phyloP scores from a whole-genome alignment of 2,888 invertebrate genomes.

The Tridacna gigas region DNA sequence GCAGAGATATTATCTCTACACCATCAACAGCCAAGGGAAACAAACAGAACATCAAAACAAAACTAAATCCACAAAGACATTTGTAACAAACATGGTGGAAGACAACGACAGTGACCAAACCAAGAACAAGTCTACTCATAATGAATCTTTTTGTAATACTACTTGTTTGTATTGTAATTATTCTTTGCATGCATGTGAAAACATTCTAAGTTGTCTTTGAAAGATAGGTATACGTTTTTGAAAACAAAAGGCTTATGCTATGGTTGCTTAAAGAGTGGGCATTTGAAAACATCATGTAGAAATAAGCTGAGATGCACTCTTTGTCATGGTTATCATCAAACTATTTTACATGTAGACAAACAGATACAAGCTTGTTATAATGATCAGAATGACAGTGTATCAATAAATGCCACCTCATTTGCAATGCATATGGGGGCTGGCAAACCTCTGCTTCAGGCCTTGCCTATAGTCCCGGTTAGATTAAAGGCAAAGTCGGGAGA shows the following conservation, averaged over 20 bases:
- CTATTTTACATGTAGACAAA: slow-evolving; percentile 39
- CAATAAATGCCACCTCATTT: background rate
- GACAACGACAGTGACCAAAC: background rate
- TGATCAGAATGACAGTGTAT: background rate
- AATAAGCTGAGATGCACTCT: slow-evolving; percentile 5
- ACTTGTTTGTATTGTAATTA: no score
- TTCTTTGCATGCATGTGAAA: no score
- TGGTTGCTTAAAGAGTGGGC: slow-evolving; percentile 31
- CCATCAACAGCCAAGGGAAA: background rate
- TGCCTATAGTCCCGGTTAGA: slow-evolving; percentile 79
- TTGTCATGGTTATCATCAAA: slow-evolving; percentile 25
- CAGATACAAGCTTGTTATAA: no score
- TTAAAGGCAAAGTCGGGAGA: slow-evolving; percentile 26
- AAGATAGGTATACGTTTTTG: no score
- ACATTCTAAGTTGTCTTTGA: no score
- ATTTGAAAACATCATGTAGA: slow-evolving; percentile 24
- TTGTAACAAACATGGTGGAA: background rate
- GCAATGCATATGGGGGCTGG: slow-evolving; percentile 18
- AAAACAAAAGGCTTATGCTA: no score
- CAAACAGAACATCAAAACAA: background rate
- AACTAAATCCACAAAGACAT: no score
- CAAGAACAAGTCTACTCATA: background rate
- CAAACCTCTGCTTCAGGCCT: slow-evolving; percentile 1
- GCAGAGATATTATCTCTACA: slow-evolving; percentile 13
- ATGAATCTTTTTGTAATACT: no score